A percentile compares a stretch with the other conserved stretches of the same genome.
Conservation (phyloP, 1,140 invertebrate species). For the Hycleus cichorii region DNA sequence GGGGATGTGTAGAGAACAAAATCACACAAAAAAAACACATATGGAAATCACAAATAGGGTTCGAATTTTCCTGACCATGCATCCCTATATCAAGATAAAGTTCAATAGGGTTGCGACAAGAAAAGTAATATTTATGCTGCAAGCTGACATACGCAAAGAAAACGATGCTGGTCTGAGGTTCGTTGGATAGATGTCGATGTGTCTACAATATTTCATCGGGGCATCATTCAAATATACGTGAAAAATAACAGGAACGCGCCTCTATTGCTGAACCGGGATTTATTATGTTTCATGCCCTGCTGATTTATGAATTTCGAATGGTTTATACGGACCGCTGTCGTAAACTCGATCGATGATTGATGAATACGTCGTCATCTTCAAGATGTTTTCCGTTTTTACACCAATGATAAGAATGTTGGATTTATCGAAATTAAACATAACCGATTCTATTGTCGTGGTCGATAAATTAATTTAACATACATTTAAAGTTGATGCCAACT, state of each 20-base stretch:
- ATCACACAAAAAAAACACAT: no score
- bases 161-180: slow-evolving; percentile 11
- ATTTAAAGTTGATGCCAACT: background rate
- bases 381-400: no score
- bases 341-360: slow-evolving; percentile 10
- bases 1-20: no score
- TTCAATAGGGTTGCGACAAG: background rate
- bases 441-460: no score
- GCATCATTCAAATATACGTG: slow-evolving; percentile 16
- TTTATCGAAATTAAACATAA: no score
- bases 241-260: slow-evolving; percentile 12
- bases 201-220: slow-evolving; percentile 10
- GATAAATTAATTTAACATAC: no score
- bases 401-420: no score
- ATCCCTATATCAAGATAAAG: slow-evolving; percentile 3
- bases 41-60: no score
- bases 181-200: slow-evolving; percentile 6
- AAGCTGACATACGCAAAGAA: slow-evolving; percentile 21
- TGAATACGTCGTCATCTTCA: background rate
- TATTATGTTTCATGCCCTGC: slow-evolving; percentile 17
- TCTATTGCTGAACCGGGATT: slow-evolving; percentile 11
- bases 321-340: slow-evolving; percentile 7
- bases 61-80: slow-evolving; percentile 17
- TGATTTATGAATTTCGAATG: slow-evolving; percentile 16
- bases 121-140: slow-evolving; percentile 21